Conservation (phyloP, 1,140 invertebrate species). For the Drosophila fuyamai region DNA sequence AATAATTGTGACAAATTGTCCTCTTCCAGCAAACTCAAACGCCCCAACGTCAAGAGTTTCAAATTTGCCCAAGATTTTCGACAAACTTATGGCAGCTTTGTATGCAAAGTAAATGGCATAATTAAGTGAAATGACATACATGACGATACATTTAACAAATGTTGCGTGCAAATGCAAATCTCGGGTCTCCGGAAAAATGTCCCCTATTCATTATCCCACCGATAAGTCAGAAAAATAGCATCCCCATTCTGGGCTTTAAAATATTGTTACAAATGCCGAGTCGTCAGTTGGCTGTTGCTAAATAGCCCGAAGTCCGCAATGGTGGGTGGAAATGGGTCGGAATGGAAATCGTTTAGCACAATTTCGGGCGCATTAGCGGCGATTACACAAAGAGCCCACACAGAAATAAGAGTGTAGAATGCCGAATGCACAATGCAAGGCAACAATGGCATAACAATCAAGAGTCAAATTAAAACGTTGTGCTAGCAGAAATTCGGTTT, state of each 20-base stretch:
- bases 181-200: slow-evolving; percentile 6
- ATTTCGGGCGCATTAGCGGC: slow-evolving; percentile 66
- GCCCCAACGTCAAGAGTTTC: slow-evolving; percentile 3
- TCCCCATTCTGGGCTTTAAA: slow-evolving; percentile 15
- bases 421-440: slow-evolving; percentile 33
- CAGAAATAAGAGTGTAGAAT: slow-evolving; percentile 17
- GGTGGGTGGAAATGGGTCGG: slow-evolving; percentile 8
- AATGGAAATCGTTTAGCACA: slow-evolving; percentile 58
- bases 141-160: slow-evolving; percentile 43
- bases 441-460: slow-evolving; percentile 61
- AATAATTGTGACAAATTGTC: slow-evolving; percentile 81
- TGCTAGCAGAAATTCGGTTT: slow-evolving; percentile 55
- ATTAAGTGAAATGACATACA: slow-evolving; percentile 47
- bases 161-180: slow-evolving; percentile 48
- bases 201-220: slow-evolving; percentile 36
- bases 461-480: slow-evolving; percentile 67
- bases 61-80: slow-evolving; percentile 44
- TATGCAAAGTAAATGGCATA: slow-evolving; percentile 53
- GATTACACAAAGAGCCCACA: slow-evolving; percentile 52
- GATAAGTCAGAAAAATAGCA: slow-evolving; percentile 37
- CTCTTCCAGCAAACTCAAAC: slow-evolving; percentile 42
- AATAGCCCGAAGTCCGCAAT: slow-evolving; percentile 2
- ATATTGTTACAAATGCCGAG: slow-evolving; percentile 13
- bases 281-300: not conserved
- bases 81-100: slow-evolving; percentile 58